phyloP scores from a whole-genome alignment of 2,888 invertebrate species.

The Nemotelus nigrinus region DNA sequence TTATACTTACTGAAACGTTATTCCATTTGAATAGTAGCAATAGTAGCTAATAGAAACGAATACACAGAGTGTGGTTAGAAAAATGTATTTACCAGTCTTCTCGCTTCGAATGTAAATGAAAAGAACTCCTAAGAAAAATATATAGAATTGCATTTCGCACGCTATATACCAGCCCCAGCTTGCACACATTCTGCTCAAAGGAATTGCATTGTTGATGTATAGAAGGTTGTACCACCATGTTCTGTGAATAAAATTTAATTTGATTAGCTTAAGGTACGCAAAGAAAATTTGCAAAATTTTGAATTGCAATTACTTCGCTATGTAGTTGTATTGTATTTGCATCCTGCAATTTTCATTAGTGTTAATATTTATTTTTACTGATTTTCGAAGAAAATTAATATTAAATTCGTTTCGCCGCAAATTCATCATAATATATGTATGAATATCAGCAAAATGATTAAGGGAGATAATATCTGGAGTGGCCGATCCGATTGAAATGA shows the following conservation, averaged over 20 bases:
- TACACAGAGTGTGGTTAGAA: constrained; percentile 52
- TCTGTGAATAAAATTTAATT: constrained; percentile 52
- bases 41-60: constrained; percentile 54
- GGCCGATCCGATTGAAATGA: too few species aligned
- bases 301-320: not conserved
- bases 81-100: constrained; percentile 54
- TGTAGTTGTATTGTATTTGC: too few species aligned
- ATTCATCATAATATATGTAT: too few species aligned
- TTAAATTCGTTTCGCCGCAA: too few species aligned
- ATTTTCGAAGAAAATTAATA: too few species aligned
- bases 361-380: too few species aligned
- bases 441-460: too few species aligned
- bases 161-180: constrained; percentile 60
- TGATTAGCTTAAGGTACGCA: not conserved
- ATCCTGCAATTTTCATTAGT: too few species aligned
- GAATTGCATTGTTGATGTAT: constrained; percentile 56
- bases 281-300: too few species aligned
- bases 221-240: constrained; percentile 58
- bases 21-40: constrained; percentile 56
- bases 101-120: constrained; percentile 56
- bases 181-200: constrained; percentile 56
- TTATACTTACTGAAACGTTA: constrained; percentile 59
- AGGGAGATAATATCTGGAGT: too few species aligned
- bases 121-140: constrained; percentile 55
- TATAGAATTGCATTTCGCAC: constrained; percentile 59